Conservation (phyloP, 2,113 vertebrate genomes). For the Pyrgilauda ruficollis region DNA sequence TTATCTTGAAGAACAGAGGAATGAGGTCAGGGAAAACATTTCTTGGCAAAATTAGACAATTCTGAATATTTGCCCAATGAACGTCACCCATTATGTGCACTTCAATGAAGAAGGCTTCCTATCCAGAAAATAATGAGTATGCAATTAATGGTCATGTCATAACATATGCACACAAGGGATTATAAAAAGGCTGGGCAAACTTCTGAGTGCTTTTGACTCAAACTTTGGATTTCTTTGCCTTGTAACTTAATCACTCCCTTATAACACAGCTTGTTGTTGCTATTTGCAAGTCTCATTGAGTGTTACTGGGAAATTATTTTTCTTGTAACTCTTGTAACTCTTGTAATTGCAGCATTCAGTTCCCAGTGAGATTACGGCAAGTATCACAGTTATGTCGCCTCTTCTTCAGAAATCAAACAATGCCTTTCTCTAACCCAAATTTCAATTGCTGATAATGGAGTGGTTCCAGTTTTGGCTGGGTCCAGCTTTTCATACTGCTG, state of each 20-base stretch:
- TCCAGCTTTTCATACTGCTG: background rate
- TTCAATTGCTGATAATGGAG: background rate
- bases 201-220: background rate
- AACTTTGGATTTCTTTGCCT: background rate
- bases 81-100: background rate
- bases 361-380: background rate
- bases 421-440: background rate
- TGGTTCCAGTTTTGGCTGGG: slow-evolving; percentile 7
- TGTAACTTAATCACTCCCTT: background rate
- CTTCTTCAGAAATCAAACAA: background rate
- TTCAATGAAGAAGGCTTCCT: background rate
- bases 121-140: background rate
- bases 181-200: background rate
- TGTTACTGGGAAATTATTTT: background rate
- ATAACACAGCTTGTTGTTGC: background rate
- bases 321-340: background rate
- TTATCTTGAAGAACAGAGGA: background rate
- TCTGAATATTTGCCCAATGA: background rate
- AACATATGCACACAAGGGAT: background rate
- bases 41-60: background rate
- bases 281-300: background rate
- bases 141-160: background rate
- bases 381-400: background rate
- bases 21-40: background rate
- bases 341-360: background rate